Conservation (phyloP, 2,113 vertebrate species). For the Aix galericulata region DNA sequence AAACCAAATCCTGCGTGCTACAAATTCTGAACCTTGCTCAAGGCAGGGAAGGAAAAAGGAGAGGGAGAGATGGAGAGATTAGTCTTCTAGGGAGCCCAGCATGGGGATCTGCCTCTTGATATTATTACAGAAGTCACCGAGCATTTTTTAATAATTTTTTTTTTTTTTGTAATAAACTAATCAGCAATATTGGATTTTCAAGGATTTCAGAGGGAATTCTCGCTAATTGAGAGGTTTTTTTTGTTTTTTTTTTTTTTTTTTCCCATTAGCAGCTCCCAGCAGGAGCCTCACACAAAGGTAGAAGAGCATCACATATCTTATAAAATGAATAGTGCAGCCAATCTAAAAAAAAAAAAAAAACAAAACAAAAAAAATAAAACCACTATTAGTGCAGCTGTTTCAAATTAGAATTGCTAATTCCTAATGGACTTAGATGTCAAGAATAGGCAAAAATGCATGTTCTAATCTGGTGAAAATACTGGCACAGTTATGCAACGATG, state of each 20-base stretch:
- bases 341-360: neutral
- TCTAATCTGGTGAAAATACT: neutral
- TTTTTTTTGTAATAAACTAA: slow-evolving; percentile 48
- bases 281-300: slow-evolving; percentile 44
- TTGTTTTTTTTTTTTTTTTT: slow-evolving; percentile 46
- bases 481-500: neutral
- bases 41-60: neutral
- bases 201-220: slow-evolving; percentile 69
- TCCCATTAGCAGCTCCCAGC: slow-evolving; percentile 56
- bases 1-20: slow-evolving; percentile 40
- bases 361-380: no score
- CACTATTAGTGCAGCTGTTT: neutral
- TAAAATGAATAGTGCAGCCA: slow-evolving; percentile 59
- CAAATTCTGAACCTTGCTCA: slow-evolving; percentile 27
- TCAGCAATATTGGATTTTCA: slow-evolving; percentile 67
- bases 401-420: slow-evolving; percentile 58
- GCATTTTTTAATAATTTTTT: slow-evolving; percentile 55
- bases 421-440: slow-evolving; percentile 35
- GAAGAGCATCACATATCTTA: slow-evolving; percentile 14
- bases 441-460: neutral
- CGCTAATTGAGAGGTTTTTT: slow-evolving; percentile 52
- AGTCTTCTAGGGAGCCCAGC: slow-evolving; percentile 11
- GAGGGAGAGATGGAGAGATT: neutral
- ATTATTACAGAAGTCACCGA: slow-evolving; percentile 32
- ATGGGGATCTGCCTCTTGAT: slow-evolving; percentile 33